Percentiles rank a stretch among this genome's conserved stretches.
phyloP scores from a whole-genome alignment of 2,888 invertebrate genomes.

The Odontomyia ornata region DNA sequence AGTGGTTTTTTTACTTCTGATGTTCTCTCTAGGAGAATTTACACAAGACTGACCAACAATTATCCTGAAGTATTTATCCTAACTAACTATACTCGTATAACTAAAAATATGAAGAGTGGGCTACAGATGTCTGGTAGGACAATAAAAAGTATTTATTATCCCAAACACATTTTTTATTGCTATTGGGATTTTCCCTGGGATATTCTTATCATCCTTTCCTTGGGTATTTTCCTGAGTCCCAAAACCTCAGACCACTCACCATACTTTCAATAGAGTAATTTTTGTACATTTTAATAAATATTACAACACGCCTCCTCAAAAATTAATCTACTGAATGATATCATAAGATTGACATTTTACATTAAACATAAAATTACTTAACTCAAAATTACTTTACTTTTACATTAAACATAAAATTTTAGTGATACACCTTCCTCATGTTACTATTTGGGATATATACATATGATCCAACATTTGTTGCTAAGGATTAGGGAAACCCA shows the following conservation, averaged over 20 bases:
- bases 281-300: not conserved
- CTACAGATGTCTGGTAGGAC: not conserved
- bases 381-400: not conserved
- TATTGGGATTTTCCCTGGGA: not conserved
- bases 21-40: not conserved
- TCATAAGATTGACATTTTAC: not conserved
- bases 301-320: conserved; percentile 16
- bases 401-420: not conserved
- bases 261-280: conserved; percentile 6
- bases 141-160: not conserved
- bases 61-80: not conserved
- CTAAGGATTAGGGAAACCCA: conserved; percentile 46
- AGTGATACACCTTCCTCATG: not conserved
- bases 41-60: not conserved
- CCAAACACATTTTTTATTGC: conserved; percentile 6
- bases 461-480: conserved; percentile 46
- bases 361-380: not conserved
- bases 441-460: conserved; percentile 6
- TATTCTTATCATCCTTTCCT: not conserved
- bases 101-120: not conserved
- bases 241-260: not conserved
- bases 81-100: not conserved
- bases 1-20: not conserved
- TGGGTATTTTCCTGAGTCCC: not conserved
- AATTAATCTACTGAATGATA: conserved; percentile 15